Evolutionary conservation across 2,113 vertebrate genomes (phyloP).

Genomic region (Mola mola): DNA sequence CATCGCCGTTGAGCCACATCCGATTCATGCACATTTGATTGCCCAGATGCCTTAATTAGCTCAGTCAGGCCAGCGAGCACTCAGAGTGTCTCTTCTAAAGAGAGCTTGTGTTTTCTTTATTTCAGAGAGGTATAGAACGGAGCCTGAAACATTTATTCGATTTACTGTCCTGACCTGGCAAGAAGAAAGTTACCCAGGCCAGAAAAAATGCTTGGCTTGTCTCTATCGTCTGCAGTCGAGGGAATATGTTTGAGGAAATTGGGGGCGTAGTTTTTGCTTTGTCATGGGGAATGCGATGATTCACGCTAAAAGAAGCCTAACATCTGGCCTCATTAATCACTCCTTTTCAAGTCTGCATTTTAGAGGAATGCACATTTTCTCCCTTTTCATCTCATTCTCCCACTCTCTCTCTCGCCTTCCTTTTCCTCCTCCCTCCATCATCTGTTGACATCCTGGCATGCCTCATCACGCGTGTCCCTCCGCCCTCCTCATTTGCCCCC

Average conservation of each 20-base stretch:
- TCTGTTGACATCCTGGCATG: conserved; percentile 61
- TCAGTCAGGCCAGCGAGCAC: conserved; percentile 37
- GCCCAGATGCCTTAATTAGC: conserved; percentile 58
- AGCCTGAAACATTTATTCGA: conserved; percentile 43
- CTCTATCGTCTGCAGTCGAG: conserved; percentile 41
- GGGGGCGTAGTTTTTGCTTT: conserved; percentile 55
- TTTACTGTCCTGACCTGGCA: conserved; percentile 41
- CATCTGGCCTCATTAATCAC: conserved; percentile 79
- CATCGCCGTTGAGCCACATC: conserved; percentile 11
- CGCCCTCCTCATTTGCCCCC: conserved; percentile 64
- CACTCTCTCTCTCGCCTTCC: conserved; percentile 2
- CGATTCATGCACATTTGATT: conserved; percentile 49
- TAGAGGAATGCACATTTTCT: conserved; percentile 57
- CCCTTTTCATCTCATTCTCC: conserved; percentile 36
- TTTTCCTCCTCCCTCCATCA: conserved; percentile 18
- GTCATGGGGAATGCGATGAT: conserved; percentile 65
- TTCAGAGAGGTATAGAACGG: conserved; percentile 26
- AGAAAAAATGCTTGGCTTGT: conserved; percentile 39
- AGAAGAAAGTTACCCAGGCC: conserved; percentile 22
- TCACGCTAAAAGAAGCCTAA: conserved; percentile 66
- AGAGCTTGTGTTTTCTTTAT: not conserved
- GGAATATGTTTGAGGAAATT: conserved; percentile 38
- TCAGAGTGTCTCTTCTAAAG: not conserved
- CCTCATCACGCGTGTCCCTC: conserved; percentile 64
- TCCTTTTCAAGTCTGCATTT: conserved; percentile 66